Base-by-base conservation (phyloP, 2,797 vertebrate genomes). In the Bradypus variegatus region DNA sequence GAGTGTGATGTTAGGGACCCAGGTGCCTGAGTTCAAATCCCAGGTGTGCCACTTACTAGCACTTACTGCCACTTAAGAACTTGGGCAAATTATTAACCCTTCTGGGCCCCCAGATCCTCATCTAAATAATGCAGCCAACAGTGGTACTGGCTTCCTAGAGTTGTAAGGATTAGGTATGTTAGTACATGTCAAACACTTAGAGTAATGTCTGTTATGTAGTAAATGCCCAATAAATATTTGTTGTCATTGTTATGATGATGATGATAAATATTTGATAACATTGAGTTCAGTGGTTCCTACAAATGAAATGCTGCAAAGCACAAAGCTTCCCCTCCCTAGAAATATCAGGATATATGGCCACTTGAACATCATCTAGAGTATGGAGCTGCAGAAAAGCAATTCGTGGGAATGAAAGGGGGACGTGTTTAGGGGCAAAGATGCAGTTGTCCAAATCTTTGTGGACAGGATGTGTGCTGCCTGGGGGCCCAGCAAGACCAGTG, bases 331-430 rank as follows among this genome's bases (percentile, higher is more conserved):
- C 36, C 14, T 50, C 38, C 19, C 15, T 33, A 16, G 31, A 75
- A 69, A 33, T 11, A 15, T 2, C n/a, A 6, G 76, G 80, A 2
- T 48, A 15, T 25, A 8, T 14, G 38, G 62, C n/a, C 72, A 8
- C 38, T 77, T 27, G 69, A 64, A 15, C 1, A 7, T 1, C 1
- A 4, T 10, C 2, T 0, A 48, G 83, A 4, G 41, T 10, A 2
- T 0, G 48, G 83, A 64, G 55, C 38, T 67, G 25, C 41, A 48
- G 76, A 64, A 50, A 50, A 41, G 82, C 41, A 16, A 72, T 53
- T 21, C 0, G 0, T 38, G 70, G n/a, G 31, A 25, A n/a, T 18
- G 81, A 50, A 70, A 14, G 67, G 25, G 50, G 29, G 14, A n/a
- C 25, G 50, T 4, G 1, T 29, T 69, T 27, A 45, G 88, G 84